phyloP scores from a whole-genome alignment of 2,888 invertebrate genomes.

The Chloromyia formosa region DNA sequence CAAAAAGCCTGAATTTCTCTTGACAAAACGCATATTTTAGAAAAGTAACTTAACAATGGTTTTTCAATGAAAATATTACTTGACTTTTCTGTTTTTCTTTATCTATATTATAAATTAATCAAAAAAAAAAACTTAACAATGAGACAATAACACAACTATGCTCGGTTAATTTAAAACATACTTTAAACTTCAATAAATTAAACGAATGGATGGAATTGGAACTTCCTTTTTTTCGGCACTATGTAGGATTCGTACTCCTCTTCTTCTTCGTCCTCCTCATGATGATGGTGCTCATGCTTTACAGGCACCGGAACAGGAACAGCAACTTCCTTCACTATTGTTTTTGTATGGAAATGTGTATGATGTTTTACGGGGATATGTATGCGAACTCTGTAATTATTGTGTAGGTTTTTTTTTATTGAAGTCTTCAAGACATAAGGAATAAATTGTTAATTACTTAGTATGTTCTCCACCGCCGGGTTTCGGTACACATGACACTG shows the following conservation, averaged over 20 bases:
- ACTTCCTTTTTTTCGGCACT: constrained; percentile 42
- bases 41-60: too few relatives aligned
- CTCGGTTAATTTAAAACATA: too few relatives aligned
- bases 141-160: too few relatives aligned
- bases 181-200: neutral
- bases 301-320: constrained; percentile 62
- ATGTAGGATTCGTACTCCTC: constrained; percentile 59
- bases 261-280: constrained; percentile 58
- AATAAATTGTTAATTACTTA: neutral
- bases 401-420: neutral
- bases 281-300: constrained; percentile 55
- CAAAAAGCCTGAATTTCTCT: too few relatives aligned
- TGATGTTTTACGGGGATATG: constrained; percentile 64
- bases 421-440: neutral
- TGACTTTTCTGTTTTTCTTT: too few relatives aligned
- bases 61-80: too few relatives aligned
- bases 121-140: too few relatives aligned
- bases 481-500: constrained; percentile 11
- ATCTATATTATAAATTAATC: too few relatives aligned
- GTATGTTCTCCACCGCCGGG: constrained; percentile 10
- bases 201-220: constrained; percentile 7
- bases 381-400: constrained; percentile 59
- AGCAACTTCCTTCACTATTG: constrained; percentile 62
- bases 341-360: constrained; percentile 64
- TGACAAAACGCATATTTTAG: too few relatives aligned